Evolutionary conservation across 1,140 invertebrate species (phyloP), one percentile per base, ranked within the genome.

Genomic region (Metaphire vulgaris): DNA sequence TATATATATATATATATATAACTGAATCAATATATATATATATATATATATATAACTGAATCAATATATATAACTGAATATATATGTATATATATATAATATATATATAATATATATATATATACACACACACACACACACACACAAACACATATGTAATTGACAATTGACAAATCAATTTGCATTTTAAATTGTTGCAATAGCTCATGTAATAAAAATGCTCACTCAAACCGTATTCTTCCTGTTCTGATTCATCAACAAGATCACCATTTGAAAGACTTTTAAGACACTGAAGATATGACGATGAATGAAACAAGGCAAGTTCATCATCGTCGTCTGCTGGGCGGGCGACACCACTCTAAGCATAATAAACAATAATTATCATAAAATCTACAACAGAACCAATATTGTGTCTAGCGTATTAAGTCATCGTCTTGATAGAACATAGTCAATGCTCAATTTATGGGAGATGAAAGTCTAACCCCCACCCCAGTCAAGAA

Each of bases 241-340:
- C 69, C 30, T n/a, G 1, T 15, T 71, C 69, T 2, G 69, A 71
- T 2, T 71, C 33, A n/a, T 32, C 21, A 30, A 1, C 33, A 31
- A 29, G 28, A 1, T 33, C 32, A 26, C 33, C 26, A 2, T 29
- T 71, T 26, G 30, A 32, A n/a, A n/a, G n/a, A 26, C 66, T 72
- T 69, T 76, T 41, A 28, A 78, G 33, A 69, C 70, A 76, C 2
- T 78, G 69, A n/a, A 78, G 32, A 64, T 76, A 78, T 30, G 76
- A 70, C 0, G 64, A 32, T 33, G 77, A 78, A 72, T 78, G 77
- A 33, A 78, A 78, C 26, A 72, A 33, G 16, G 32, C 28, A 2
- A 78, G 29, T 21, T 76, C 71, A 33, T 76, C 70, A 21, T 76
- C 69, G 12, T n/a, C 30, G n/a, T 69, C 77, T 67, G 74, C n/a